Base-by-base conservation (phyloP, 2,888 invertebrate species). In the Cephus rjabovi region DNA sequence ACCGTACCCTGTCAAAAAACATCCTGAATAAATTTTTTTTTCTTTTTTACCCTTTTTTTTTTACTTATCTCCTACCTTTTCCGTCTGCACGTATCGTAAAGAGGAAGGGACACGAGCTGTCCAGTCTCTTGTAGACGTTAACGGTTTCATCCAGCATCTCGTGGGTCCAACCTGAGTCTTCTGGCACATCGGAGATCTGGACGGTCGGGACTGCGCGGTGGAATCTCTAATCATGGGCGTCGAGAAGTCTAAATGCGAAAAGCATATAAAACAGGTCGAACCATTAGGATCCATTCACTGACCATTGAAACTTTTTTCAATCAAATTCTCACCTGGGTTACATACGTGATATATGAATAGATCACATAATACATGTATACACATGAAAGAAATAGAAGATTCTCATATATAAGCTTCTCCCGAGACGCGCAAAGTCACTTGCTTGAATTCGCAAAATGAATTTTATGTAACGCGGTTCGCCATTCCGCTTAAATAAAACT, bases 401-500 rank as follows among this genome's bases (percentile, higher is more conserved):
- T 37, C 12, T 37, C 37, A 12, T 37, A 12, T 37, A 12, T 40
- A 4, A 40, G 15, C 1, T 9, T 40, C 40, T 56, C 12, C 70
- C 68, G 12, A 33, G 31, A 34, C 31, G 23, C 31, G 30, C n/a
- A 73, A 37, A 12, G 56, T 56, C 71, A 30, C 37, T 68, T 73
- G 77, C 35, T 56, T 75, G 76, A 74, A 68, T 69, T 74, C 73
- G 75, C 71, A n/a, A 71, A 74, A 78, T 73, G 75, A 69, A 77
- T 75, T 77, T 81, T 77, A 80, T 77, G 77, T 77, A 79, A 80
- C 74, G 75, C 34, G 34, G 34, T 75, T 30, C 73, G 73, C 74
- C 69, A 75, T 74, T 69, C 74, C 75, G 76, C 69, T 76, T 74
- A 78, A 70, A 80, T 76, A 75, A 81, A 81, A 81, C 81, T 80